Evolutionary conservation across 2,113 vertebrate species (phyloP), one percentile per base, ranked within the genome.

Genomic region (Leucosticte australis): DNA sequence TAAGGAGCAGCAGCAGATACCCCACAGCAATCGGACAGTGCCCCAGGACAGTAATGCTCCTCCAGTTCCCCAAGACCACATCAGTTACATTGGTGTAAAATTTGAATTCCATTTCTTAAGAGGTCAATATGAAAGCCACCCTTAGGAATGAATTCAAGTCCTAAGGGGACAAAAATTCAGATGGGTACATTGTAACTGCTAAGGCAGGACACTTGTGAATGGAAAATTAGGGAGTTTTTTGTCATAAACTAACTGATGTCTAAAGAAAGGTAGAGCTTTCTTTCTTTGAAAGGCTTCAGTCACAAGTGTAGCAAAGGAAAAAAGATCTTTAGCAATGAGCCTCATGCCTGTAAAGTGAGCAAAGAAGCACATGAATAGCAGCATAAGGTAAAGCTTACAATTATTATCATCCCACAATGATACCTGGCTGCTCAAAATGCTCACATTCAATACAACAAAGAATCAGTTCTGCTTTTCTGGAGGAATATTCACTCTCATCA

Each of bases 281-380:
- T 31, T 55, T 55, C 2, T 56, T 83, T 69, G 20, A 63, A 63
- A 84, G 46, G 3, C 15, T 46, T 50, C 28, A 42, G 24, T 42
- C 68, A 67, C 19, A 89, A 75, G 59, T 0, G 23, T 10, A 26
- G 5, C 3, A 3, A 1, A 0, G 3, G 2, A 26, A 57, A 41
- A 56, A 49, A 55, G 8, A 15, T 35, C 7, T 11, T 10, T 5
- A 65, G 12, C 5, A 24, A 55, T 18, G 7, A 85, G 20, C 14
- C 24, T 80, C 35, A 31, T 31, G 3, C 7, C 67, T 91, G 24
- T 24, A 46, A 90, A 90, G 31, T 6, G 15, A 75, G 11, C 44
- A 75, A 75, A 56, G 37, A 52, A 80, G 9, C 3, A 1, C 15
- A 13, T 17, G 39, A 83, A 62, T 2, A 46, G 4, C 53, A 93